Evolutionary conservation across 1,140 invertebrate genomes (phyloP).

Genomic region (Drosophila suzukii): DNA sequence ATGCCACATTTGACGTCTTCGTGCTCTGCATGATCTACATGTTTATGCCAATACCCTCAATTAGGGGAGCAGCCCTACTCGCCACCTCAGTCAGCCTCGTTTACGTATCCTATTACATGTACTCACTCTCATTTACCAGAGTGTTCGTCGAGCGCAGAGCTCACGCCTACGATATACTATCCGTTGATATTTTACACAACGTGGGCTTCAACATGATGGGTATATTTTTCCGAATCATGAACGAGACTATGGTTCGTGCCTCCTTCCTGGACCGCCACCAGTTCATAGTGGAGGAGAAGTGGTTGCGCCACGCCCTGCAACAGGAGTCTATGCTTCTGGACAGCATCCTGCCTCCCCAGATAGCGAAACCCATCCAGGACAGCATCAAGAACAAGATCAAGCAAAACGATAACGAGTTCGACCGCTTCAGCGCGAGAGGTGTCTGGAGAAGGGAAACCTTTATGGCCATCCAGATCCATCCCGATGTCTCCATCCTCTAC

Average conservation of each 20-base stretch:
- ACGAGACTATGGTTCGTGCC: slow-evolving; percentile 92
- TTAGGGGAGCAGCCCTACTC: slow-evolving; percentile 87
- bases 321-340: slow-evolving; percentile 94
- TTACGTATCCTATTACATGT: slow-evolving; percentile 87
- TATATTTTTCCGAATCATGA: slow-evolving; percentile 93
- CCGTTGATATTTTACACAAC: slow-evolving; percentile 90
- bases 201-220: slow-evolving; percentile 92
- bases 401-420: slow-evolving; percentile 58
- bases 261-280: slow-evolving; percentile 94
- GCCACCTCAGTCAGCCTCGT: slow-evolving; percentile 87
- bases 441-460: slow-evolving; percentile 86
- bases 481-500: slow-evolving; percentile 96
- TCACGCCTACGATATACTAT: slow-evolving; percentile 32
- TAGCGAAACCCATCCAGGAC: slow-evolving; percentile 91
- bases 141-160: background rate
- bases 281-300: slow-evolving; percentile 93
- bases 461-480: slow-evolving; percentile 93
- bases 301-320: slow-evolving; percentile 91
- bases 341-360: slow-evolving; percentile 94
- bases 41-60: slow-evolving; percentile 90
- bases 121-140: slow-evolving; percentile 86
- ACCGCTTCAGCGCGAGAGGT: background rate
- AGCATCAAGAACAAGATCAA: slow-evolving; percentile 89
- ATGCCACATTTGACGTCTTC: slow-evolving; percentile 88
- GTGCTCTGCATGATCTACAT: slow-evolving; percentile 90